A percentile compares a stretch with the other conserved stretches of the same genome.
phyloP scores from a whole-genome alignment of 1,140 invertebrate species.

The Drosophila repletoides region DNA sequence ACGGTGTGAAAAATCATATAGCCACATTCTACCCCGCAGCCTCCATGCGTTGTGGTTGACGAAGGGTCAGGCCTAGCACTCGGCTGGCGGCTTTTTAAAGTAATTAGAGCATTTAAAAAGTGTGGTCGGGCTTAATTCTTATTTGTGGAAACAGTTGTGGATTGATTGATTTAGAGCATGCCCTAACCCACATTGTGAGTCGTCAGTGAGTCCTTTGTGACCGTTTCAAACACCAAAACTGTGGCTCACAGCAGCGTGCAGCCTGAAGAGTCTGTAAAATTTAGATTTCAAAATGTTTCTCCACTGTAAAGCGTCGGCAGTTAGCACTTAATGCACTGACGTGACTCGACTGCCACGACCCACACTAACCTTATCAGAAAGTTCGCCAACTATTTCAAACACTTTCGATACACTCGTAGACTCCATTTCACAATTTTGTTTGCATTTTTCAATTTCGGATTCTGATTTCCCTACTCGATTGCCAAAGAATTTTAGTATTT shows the following conservation, averaged over 20 bases:
- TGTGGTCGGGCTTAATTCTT: constrained; percentile 47
- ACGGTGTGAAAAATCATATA: constrained; percentile 26
- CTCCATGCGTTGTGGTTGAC: constrained; percentile 14
- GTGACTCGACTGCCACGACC: constrained; percentile 27
- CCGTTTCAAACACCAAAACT: constrained; percentile 1
- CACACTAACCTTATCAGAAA: neutral
- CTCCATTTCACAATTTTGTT: constrained; percentile 75
- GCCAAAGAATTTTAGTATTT: constrained; percentile 62
- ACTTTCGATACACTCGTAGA: constrained; percentile 54
- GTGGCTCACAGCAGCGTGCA: too few species aligned
- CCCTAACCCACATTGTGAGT: too few species aligned
- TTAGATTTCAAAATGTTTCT: constrained; percentile 36
- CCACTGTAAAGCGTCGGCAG: constrained; percentile 37
- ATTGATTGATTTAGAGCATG: constrained; percentile 48
- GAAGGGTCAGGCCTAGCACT: constrained; percentile 7
- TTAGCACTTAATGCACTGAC: constrained; percentile 64
- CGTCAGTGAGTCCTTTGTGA: neutral
- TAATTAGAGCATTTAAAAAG: constrained; percentile 64
- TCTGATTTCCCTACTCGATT: constrained; percentile 76
- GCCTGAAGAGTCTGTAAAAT: too few species aligned
- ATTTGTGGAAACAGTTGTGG: constrained; percentile 39
- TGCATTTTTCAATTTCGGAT: constrained; percentile 75
- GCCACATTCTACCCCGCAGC: neutral
- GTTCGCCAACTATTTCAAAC: constrained; percentile 58
- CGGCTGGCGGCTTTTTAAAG: constrained; percentile 70